Evolutionary conservation across 2,113 vertebrate species (phyloP).

Genomic region (Falco punctatus): DNA sequence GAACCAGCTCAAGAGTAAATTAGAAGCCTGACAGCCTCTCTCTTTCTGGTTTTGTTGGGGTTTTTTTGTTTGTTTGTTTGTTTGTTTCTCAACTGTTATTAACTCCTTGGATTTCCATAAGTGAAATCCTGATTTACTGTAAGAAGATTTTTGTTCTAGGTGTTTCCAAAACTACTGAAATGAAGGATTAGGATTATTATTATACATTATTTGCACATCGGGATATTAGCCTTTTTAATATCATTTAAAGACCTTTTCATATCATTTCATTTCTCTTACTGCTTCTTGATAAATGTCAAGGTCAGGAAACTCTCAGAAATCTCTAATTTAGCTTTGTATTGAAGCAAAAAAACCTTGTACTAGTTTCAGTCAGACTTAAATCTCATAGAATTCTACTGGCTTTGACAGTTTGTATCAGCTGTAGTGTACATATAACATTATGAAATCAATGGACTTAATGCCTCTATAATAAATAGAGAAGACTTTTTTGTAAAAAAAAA

Average conservation of each 20-base stretch:
- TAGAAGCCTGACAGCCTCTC: not conserved
- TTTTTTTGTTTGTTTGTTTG: too few relatives aligned
- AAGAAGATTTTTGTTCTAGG: not conserved
- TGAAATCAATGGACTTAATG: not conserved
- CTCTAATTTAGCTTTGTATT: not conserved
- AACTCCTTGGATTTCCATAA: not conserved
- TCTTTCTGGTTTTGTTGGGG: not conserved
- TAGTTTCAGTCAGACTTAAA: not conserved
- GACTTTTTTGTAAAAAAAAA: not conserved
- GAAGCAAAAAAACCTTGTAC: not conserved
- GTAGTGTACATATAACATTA: not conserved
- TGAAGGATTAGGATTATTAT: not conserved
- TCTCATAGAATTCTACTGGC: not conserved
- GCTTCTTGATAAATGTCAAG: not conserved
- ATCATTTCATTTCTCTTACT: not conserved
- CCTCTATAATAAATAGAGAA: not conserved
- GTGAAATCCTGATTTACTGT: not conserved
- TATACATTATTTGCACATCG: not conserved
- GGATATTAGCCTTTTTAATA: not conserved
- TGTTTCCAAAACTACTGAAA: not conserved
- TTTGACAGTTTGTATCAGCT: not conserved
- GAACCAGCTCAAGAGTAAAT: not conserved
- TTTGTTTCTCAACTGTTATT: accelerated
- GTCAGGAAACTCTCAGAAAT: not conserved
- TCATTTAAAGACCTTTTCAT: not conserved